These are phyloP conservation scores for Eupristina koningsbergeri DNA, from an alignment of 1,140 invertebrate species.

Conservation along the genomic window DNA sequence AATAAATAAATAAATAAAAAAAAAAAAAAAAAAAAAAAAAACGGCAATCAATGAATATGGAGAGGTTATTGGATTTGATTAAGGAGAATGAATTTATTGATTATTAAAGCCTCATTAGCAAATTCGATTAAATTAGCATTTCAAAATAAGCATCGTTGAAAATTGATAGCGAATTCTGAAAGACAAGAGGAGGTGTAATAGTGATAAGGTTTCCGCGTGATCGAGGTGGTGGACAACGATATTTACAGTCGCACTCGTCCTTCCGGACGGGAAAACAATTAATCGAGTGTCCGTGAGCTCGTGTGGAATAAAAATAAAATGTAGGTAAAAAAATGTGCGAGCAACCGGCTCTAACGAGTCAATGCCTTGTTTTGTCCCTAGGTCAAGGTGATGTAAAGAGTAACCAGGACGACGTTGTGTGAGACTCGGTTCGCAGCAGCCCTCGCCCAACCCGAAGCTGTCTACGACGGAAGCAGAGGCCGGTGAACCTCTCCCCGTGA, in stretches of 20 bases:
- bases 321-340: too few relatives aligned
- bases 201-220: not conserved
- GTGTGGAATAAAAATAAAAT: not conserved
- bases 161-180: not conserved
- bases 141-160: too few relatives aligned
- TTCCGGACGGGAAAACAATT: not conserved
- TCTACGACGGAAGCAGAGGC: conserved; percentile 37
- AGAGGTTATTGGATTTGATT: too few relatives aligned
- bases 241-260: not conserved
- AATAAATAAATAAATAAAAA: too few relatives aligned
- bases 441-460: conserved; percentile 34
- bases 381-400: conserved; percentile 47
- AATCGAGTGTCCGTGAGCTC: too few relatives aligned
- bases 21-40: too few relatives aligned
- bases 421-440: not conserved
- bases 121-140: too few relatives aligned
- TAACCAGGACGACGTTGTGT: not conserved
- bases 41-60: too few relatives aligned
- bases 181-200: too few relatives aligned
- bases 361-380: not conserved
- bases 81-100: too few relatives aligned
- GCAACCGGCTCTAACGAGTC: not conserved
- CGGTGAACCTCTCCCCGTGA: conserved; percentile 44
- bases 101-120: too few relatives aligned
- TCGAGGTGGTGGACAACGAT: not conserved